These are phyloP conservation scores for Aquatica leii DNA, from an alignment of 2,888 invertebrate species.

Conservation along the genomic window DNA sequence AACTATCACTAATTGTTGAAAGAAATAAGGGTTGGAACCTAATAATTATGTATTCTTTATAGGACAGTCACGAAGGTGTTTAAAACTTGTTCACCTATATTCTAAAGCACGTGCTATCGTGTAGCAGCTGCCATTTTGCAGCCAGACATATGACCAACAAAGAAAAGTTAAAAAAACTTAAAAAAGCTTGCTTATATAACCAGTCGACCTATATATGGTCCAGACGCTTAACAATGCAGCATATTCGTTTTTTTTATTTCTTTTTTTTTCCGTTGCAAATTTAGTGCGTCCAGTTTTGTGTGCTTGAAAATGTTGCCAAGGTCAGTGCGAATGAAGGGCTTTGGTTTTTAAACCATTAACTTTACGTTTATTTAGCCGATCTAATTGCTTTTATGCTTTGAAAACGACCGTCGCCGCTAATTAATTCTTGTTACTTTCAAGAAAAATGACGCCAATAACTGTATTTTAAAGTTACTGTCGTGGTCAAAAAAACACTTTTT, in stretches of 20 bases:
- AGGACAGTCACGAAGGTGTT: constrained; percentile 43
- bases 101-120: constrained; percentile 51
- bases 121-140: constrained; percentile 58
- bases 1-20: constrained; percentile 21
- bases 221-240: constrained; percentile 59
- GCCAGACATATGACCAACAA: constrained; percentile 40
- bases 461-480: background rate
- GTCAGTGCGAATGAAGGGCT: constrained; percentile 45
- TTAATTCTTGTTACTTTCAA: background rate
- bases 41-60: constrained; percentile 36
- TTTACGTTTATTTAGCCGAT: constrained; percentile 18
- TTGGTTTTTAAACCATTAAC: constrained; percentile 25
- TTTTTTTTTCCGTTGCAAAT: constrained; percentile 45
- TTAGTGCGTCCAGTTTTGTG: constrained; percentile 47
- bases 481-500: no score
- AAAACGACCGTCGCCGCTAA: no score
- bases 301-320: constrained; percentile 47
- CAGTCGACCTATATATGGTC: constrained; percentile 58
- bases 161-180: constrained; percentile 32
- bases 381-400: constrained; percentile 17
- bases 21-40: constrained; percentile 28
- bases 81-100: constrained; percentile 52
- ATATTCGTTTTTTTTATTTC: constrained; percentile 38
- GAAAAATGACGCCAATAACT: background rate
- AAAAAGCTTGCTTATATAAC: constrained; percentile 46